These are phyloP conservation scores for Yponomeuta sedellus DNA, from an alignment of 2,888 invertebrate genomes.

Conservation along the genomic window DNA sequence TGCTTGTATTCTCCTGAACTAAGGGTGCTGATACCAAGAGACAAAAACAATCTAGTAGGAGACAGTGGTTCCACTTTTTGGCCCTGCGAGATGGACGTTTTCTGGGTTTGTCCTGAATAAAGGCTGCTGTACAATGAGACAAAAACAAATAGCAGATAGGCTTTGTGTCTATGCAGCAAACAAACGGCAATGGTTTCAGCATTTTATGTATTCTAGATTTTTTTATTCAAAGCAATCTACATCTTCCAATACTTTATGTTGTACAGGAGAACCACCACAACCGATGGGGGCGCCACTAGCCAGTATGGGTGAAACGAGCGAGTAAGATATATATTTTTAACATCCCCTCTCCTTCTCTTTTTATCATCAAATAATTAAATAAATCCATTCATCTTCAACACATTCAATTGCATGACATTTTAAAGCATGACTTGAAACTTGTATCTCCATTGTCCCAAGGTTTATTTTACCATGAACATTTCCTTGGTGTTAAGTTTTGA, in stretches of 20 bases:
- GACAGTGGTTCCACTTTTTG: too few relatives aligned
- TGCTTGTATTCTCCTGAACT: neutral
- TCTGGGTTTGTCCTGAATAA: too few relatives aligned
- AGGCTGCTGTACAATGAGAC: neutral
- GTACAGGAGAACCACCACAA: conserved; percentile 61
- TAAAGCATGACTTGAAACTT: neutral
- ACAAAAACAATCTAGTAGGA: too few relatives aligned
- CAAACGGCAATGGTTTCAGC: neutral
- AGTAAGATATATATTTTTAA: conserved; percentile 62
- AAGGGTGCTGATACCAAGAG: neutral
- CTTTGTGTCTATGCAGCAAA: neutral
- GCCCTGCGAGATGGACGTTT: too few relatives aligned
- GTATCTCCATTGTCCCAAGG: neutral
- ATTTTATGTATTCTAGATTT: neutral
- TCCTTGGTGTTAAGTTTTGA: conserved; percentile 22
- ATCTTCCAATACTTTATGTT: too few relatives aligned
- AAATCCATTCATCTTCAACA: neutral
- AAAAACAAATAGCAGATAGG: too few relatives aligned
- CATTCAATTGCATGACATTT: neutral
- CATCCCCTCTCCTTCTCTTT: neutral
- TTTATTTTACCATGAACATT: conserved; percentile 30
- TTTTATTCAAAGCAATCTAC: too few relatives aligned
- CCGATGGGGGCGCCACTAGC: conserved; percentile 77
- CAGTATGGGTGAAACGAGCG: conserved; percentile 79
- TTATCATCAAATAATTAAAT: conserved; percentile 1